These are phyloP conservation scores for Pegoplata infirma DNA, from an alignment of 2,888 invertebrate genomes.

Conservation along the genomic window DNA sequence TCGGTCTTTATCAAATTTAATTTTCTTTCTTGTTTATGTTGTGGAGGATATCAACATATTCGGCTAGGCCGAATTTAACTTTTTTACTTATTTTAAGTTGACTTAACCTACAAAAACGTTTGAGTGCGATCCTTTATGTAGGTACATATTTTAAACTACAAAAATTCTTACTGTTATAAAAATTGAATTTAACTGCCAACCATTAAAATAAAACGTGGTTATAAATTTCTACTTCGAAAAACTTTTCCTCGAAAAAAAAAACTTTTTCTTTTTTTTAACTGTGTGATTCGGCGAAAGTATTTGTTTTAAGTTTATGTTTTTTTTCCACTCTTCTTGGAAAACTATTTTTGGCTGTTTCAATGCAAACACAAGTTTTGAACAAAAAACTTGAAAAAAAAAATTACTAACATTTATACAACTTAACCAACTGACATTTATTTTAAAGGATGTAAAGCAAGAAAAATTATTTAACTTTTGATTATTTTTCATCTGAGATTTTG, in stretches of 20 bases:
- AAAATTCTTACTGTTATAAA: no score
- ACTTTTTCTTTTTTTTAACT: conserved; percentile 22
- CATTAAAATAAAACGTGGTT: background rate
- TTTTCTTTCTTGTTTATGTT: no score
- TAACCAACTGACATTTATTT: conserved; percentile 50
- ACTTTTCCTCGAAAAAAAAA: no score
- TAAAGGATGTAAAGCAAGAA: conserved; percentile 33
- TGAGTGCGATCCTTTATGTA: no score
- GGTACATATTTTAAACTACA: no score
- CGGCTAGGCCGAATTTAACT: no score
- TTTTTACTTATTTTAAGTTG: no score
- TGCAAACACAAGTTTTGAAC: background rate
- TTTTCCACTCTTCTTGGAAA: conserved; percentile 26
- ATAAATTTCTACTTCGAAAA: background rate
- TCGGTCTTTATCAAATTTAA: no score
- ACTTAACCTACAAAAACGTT: no score
- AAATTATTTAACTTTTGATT: conserved; percentile 49
- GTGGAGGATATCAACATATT: no score
- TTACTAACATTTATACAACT: conserved; percentile 43
- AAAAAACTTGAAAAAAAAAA: conserved; percentile 6
- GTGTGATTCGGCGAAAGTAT: background rate
- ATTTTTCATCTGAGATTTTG: conserved; percentile 48
- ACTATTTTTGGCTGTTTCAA: conserved; percentile 22
- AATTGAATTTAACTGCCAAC: no score
- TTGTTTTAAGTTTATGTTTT: background rate